Percentiles rank a stretch among this genome's conserved stretches.
Evolutionary conservation across 2,113 vertebrate genomes (phyloP).

Genomic region (Megaleporinus macrocephalus): DNA sequence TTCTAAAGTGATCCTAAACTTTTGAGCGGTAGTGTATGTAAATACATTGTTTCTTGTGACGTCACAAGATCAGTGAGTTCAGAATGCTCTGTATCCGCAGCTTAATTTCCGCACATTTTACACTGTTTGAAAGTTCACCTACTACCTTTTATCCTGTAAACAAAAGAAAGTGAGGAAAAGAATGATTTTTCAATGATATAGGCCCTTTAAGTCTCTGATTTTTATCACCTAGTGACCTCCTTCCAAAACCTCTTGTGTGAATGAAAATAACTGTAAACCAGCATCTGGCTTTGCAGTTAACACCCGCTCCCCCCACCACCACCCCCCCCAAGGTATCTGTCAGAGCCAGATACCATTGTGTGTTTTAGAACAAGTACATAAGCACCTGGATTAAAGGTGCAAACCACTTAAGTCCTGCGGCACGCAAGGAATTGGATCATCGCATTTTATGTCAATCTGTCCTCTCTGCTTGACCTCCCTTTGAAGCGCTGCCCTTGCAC

Average conservation of each 20-base stretch:
- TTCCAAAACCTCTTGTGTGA: background rate
- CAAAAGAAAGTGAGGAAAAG: too few relatives aligned
- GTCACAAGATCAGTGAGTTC: too few relatives aligned
- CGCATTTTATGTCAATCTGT: background rate
- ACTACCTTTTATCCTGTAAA: too few relatives aligned
- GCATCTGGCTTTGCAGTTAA: background rate
- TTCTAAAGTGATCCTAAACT: too few relatives aligned
- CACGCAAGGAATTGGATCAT: conserved; percentile 6
- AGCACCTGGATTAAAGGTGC: conserved; percentile 32
- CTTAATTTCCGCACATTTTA: too few relatives aligned
- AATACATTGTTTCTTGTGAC: too few relatives aligned
- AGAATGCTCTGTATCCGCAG: too few relatives aligned
- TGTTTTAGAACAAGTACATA: conserved; percentile 18
- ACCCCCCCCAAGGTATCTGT: background rate
- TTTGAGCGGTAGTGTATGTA: too few relatives aligned
- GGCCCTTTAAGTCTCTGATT: background rate
- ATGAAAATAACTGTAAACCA: conserved; percentile 4
- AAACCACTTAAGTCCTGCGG: conserved; percentile 12
- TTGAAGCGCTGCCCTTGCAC: background rate
- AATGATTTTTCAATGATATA: too few relatives aligned
- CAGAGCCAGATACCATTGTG: conserved; percentile 24
- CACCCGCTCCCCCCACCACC: background rate
- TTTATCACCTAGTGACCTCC: background rate
- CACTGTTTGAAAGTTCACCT: too few relatives aligned
- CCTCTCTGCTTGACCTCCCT: conserved; percentile 33